A percentile compares a stretch with the other conserved stretches of the same genome.
Evolutionary conservation across 2,113 vertebrate species (phyloP).

Genomic region (Tichodroma muraria): DNA sequence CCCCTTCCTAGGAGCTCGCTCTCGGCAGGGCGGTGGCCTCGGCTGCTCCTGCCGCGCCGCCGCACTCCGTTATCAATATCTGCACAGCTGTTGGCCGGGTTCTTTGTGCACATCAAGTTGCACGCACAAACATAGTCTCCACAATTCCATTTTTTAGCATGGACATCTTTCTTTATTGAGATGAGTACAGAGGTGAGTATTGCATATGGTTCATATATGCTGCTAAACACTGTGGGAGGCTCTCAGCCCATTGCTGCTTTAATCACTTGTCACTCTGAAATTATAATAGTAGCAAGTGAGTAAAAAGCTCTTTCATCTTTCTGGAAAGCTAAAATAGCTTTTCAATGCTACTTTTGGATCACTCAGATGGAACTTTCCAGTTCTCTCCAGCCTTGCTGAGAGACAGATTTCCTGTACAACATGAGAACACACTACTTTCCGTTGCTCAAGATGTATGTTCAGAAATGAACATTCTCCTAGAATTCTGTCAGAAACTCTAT

Average conservation of each 20-base stretch:
- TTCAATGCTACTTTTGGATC: slow-evolving; percentile 18
- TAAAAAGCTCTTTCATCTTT: slow-evolving; percentile 17
- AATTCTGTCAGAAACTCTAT: background rate
- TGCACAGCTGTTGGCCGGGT: background rate
- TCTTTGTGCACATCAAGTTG: background rate
- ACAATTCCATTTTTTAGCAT: background rate
- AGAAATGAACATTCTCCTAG: background rate
- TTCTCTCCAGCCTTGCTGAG: background rate
- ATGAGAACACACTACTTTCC: background rate
- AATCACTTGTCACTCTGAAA: slow-evolving; percentile 48
- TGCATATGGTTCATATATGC: background rate
- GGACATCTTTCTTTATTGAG: background rate
- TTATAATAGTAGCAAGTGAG: slow-evolving; percentile 3
- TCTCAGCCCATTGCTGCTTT: background rate
- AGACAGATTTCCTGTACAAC: background rate
- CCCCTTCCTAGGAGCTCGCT: too few relatives aligned
- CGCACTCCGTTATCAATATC: background rate
- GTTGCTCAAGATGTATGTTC: background rate
- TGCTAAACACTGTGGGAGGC: background rate
- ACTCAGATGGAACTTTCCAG: background rate
- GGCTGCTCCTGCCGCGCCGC: too few relatives aligned
- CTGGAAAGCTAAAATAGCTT: background rate
- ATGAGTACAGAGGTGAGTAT: background rate
- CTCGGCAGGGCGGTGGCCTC: too few relatives aligned
- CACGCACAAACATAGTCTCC: background rate